Conservation (phyloP, 37 sponge, comb jelly and placozoan species). For the Spongilla lacustris region DNA sequence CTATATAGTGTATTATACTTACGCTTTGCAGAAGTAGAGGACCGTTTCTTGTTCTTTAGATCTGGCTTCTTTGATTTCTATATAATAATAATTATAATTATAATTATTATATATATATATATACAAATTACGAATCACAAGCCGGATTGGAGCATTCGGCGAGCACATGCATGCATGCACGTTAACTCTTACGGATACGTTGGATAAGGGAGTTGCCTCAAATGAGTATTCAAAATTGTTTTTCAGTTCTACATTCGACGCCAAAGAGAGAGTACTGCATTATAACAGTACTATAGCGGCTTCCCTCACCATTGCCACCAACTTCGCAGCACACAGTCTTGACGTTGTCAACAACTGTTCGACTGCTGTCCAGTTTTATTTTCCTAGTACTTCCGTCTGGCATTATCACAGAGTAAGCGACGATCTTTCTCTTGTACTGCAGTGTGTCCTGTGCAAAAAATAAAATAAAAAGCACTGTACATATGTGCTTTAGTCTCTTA, state of each 20-base stretch:
- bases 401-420: neutral
- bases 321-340: neutral
- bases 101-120: neutral
- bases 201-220: neutral
- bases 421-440: neutral
- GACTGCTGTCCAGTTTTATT: neutral
- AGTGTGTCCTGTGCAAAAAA: neutral
- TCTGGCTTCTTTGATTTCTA: neutral
- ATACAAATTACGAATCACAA: too few relatives aligned
- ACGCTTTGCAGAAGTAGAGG: neutral
- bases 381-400: neutral
- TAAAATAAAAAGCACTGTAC: too few relatives aligned
- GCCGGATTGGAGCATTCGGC: too few relatives aligned
- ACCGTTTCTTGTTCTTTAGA: neutral
- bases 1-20: neutral
- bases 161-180: too few relatives aligned
- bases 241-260: neutral
- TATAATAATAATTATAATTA: neutral
- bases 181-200: too few relatives aligned
- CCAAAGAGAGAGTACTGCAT: neutral
- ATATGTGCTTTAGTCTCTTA: too few relatives aligned
- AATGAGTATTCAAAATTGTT: neutral
- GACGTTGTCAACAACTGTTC: neutral
- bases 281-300: neutral
- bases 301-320: too few relatives aligned